Percentiles rank a stretch among this genome's conserved stretches.
These are phyloP conservation scores for Ancistrus triradiatus DNA, from an alignment of 2,113 vertebrate genomes.

Conservation along the genomic window DNA sequence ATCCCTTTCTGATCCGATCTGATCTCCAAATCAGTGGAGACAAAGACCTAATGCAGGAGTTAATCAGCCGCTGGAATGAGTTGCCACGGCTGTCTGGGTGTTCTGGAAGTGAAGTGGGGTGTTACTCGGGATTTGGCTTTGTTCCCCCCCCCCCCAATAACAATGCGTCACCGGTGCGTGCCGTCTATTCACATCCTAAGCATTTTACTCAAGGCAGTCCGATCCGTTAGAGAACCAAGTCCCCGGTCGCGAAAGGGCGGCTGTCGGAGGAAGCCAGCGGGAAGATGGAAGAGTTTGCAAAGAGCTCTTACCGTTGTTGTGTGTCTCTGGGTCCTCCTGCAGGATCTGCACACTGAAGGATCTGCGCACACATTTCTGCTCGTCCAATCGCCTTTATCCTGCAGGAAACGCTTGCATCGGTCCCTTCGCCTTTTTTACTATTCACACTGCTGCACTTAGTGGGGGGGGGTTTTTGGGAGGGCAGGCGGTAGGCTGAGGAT, in stretches of 20 bases:
- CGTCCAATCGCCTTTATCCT: slow-evolving; percentile 39
- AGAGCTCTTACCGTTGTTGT: slow-evolving; percentile 49
- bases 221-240: background rate
- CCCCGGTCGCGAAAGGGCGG: background rate
- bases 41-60: too few species aligned
- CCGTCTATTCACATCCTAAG: background rate
- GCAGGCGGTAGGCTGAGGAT: slow-evolving; percentile 16
- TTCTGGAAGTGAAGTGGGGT: too few species aligned
- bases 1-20: too few species aligned
- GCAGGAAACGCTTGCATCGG: background rate
- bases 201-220: background rate
- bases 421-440: slow-evolving; percentile 29
- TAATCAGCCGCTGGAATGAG: too few species aligned
- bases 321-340: slow-evolving; percentile 41
- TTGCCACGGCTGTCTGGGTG: too few species aligned
- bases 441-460: slow-evolving; percentile 43
- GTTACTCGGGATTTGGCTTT: too few species aligned
- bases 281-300: slow-evolving; percentile 1
- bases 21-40: too few species aligned
- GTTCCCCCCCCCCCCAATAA: background rate
- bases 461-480: slow-evolving; percentile 1
- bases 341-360: slow-evolving; percentile 43
- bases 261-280: background rate
- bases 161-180: background rate
- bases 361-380: slow-evolving; percentile 29